phyloP scores from a whole-genome alignment of 2,888 invertebrate genomes.

The Ischnus inquisitorius region DNA sequence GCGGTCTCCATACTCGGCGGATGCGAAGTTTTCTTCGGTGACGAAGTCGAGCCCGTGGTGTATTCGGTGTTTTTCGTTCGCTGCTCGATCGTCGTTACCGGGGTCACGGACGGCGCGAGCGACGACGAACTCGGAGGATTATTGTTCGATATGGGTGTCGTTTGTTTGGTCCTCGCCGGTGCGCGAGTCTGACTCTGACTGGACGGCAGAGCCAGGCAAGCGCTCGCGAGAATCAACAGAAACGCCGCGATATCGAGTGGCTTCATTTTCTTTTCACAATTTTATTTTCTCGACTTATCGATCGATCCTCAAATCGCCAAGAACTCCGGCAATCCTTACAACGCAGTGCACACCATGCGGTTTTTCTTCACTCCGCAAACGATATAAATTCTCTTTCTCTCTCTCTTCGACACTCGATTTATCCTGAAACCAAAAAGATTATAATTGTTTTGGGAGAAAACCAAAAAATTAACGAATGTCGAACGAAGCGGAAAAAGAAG shows the following conservation, averaged over 20 bases:
- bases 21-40: constrained; percentile 58
- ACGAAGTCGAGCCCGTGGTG: constrained; percentile 36
- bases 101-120: constrained; percentile 40
- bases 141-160: constrained; percentile 71
- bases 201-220: constrained; percentile 76
- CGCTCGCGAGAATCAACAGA: constrained; percentile 70
- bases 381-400: neutral
- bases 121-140: constrained; percentile 56
- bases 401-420: constrained; percentile 16
- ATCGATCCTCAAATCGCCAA: too few relatives aligned
- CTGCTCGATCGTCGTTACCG: constrained; percentile 58
- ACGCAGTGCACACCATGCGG: constrained; percentile 11
- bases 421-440: constrained; percentile 51
- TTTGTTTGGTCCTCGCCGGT: constrained; percentile 74
- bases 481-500: neutral
- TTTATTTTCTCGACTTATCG: neutral
- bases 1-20: constrained; percentile 44
- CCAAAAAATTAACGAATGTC: too few relatives aligned
- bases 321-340: too few relatives aligned
- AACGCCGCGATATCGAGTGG: constrained; percentile 67
- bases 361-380: neutral
- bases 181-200: constrained; percentile 68
- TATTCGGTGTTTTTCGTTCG: constrained; percentile 59
- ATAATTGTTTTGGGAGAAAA: neutral
- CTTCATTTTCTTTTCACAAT: constrained; percentile 72